These are phyloP conservation scores for Gadus chalcogrammus DNA, from an alignment of 2,113 vertebrate genomes.

Conservation along the genomic window DNA sequence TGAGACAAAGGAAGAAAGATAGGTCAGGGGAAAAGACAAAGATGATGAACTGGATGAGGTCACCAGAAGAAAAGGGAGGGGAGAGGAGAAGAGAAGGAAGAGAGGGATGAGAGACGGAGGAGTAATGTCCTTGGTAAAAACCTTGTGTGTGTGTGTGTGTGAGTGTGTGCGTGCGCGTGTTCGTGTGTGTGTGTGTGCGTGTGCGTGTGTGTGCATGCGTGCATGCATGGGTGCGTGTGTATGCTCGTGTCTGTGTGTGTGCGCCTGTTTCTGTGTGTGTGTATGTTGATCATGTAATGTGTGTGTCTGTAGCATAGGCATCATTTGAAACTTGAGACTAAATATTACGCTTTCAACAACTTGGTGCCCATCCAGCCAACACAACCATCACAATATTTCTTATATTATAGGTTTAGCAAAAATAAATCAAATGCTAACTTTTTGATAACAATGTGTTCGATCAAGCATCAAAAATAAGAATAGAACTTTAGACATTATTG, in stretches of 20 bases:
- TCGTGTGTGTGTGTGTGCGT: conserved; percentile 17
- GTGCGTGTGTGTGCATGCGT: background rate
- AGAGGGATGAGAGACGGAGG: background rate
- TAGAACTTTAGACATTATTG: too few species aligned
- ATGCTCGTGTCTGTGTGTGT: background rate
- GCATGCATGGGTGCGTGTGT: conserved; percentile 10
- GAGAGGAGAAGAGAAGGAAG: background rate
- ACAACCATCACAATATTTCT: too few species aligned
- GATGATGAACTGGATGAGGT: too few species aligned
- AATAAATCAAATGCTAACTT: too few species aligned
- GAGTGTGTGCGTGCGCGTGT: background rate
- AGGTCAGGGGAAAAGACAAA: background rate
- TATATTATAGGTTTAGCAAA: too few species aligned
- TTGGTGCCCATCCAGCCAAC: too few species aligned
- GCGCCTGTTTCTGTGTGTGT: background rate
- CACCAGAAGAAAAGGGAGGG: background rate
- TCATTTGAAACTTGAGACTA: too few species aligned
- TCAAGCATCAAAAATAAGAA: too few species aligned
- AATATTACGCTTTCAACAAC: too few species aligned
- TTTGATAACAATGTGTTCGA: too few species aligned
- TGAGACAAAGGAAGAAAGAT: conserved; percentile 15
- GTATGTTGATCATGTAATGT: background rate
- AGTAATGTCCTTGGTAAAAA: background rate
- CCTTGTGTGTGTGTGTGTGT: background rate
- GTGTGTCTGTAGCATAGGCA: too few species aligned